Evolutionary conservation across 2,888 invertebrate species (phyloP).

Genomic region (Agrochola litura): DNA sequence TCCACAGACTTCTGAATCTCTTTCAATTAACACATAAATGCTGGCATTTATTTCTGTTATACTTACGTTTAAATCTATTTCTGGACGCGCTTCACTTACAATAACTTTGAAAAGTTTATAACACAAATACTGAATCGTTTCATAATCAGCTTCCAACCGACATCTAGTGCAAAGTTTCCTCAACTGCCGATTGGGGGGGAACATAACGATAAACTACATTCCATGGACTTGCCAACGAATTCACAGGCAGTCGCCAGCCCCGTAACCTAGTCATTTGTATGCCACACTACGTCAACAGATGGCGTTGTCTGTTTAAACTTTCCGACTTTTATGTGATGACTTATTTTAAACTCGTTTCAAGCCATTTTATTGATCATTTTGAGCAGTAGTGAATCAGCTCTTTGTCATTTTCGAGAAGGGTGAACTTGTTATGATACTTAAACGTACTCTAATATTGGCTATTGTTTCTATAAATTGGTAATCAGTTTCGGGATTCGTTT

Average conservation of each 20-base stretch:
- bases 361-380: conserved; percentile 46
- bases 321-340: conserved; percentile 2
- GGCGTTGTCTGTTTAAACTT: conserved; percentile 41
- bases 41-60: neutral
- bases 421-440: conserved; percentile 3
- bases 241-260: conserved; percentile 19
- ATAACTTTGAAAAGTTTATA: conserved; percentile 3
- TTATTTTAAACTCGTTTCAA: conserved; percentile 30
- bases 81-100: neutral
- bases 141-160: conserved; percentile 38
- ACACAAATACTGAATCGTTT: neutral
- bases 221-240: conserved; percentile 35
- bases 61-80: conserved; percentile 8
- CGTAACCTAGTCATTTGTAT: conserved; percentile 11
- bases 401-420: conserved; percentile 10
- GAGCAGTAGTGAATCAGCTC: conserved; percentile 29
- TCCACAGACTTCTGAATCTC: neutral
- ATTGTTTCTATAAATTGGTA: conserved; percentile 10
- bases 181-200: conserved; percentile 40
- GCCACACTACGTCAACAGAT: conserved; percentile 41
- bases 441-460: neutral
- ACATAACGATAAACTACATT: conserved; percentile 36
- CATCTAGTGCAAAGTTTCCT: conserved; percentile 59
- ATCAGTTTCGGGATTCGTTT: conserved; percentile 7
- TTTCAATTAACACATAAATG: neutral